These are phyloP conservation scores for Drosophila emarginata DNA, from an alignment of 2,888 invertebrate species.

Conservation along the genomic window DNA sequence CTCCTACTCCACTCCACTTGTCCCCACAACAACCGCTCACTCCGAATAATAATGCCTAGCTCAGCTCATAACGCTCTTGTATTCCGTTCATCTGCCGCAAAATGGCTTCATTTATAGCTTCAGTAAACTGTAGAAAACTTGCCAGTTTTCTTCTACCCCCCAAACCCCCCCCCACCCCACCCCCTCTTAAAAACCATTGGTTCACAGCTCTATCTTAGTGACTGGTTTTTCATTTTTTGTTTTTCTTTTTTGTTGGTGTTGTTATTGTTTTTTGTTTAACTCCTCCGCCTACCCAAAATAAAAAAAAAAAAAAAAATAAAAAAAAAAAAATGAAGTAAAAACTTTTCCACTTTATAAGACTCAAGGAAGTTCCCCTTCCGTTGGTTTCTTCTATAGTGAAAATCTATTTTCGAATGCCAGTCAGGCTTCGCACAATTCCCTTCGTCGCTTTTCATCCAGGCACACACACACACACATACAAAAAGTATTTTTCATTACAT, in stretches of 20 bases:
- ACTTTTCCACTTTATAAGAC: conserved; percentile 69
- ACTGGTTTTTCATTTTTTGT: background rate
- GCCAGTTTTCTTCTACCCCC: background rate
- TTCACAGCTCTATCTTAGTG: conserved; percentile 2
- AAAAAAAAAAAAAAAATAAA: conserved; percentile 14
- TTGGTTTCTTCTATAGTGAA: conserved; percentile 46
- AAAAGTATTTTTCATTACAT: conserved; percentile 74
- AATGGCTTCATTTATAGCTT: conserved; percentile 64
- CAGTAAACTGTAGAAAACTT: conserved; percentile 41
- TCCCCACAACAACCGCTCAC: background rate
- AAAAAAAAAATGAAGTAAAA: conserved; percentile 42
- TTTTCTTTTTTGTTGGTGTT: too few relatives aligned
- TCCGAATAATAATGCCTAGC: conserved; percentile 44
- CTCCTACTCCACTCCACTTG: background rate
- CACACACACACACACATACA: conserved; percentile 34
- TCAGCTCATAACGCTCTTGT: conserved; percentile 28
- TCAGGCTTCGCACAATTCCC: conserved; percentile 30
- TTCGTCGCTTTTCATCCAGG: background rate
- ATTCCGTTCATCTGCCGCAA: conserved; percentile 24
- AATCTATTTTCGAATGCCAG: conserved; percentile 76
- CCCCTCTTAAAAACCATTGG: too few relatives aligned
- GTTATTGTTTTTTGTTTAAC: background rate
- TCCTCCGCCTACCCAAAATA: background rate
- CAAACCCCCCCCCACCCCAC: background rate
- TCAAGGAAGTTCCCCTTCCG: conserved; percentile 13